Evolutionary conservation across 2,113 vertebrate species (phyloP), one percentile per base, ranked within the genome.

Genomic region (Scatophagus argus): DNA sequence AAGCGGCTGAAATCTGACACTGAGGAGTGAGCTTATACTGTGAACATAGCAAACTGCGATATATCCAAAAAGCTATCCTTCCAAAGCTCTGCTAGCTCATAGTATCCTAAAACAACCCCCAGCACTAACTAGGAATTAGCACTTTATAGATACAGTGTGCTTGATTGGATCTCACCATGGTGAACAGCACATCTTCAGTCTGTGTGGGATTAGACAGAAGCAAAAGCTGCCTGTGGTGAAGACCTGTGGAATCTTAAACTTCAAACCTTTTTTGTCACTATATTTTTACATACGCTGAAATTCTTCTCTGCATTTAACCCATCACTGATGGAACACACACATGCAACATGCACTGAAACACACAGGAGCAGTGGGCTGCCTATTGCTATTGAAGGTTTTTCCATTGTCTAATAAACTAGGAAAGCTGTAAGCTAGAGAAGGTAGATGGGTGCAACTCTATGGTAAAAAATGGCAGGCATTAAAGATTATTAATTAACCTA

Each of bases 151-250:
- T 38, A 17, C 3, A 62, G 32, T 44, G 54, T 16, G 23, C 31
- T 71, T 41, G 47, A 19, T 21, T 25, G 38, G 8, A 31, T 88
- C 39, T 61, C 27, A 23, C 11, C 13, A 3, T 29, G 58, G 44
- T 52, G 8, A 68, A 81, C 47, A 58, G 55, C 77, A 29, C 72
- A 76, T 76, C 54, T 59, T 78, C 34, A 78, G 55, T 17, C 43
- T 54, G 41, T 58, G 29, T 74, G 23, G n/a, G 41, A 51, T 63
- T 2, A 51, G 63, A 61, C 25, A 47, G 1, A 58, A n/a, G 39
- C 1, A 71, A 29, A 36, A 51, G 27, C 9, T 39, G 46, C 8
- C n/a, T 32, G 2, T 39, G n/a, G 8, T 31, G 23, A 21, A 60
- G 47, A 31, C 19, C 14, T 27, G n/a, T 4, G 14, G 6, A 52